These are phyloP conservation scores for Etheostoma spectabile DNA, from an alignment of 2,113 vertebrate species.

Conservation along the genomic window DNA sequence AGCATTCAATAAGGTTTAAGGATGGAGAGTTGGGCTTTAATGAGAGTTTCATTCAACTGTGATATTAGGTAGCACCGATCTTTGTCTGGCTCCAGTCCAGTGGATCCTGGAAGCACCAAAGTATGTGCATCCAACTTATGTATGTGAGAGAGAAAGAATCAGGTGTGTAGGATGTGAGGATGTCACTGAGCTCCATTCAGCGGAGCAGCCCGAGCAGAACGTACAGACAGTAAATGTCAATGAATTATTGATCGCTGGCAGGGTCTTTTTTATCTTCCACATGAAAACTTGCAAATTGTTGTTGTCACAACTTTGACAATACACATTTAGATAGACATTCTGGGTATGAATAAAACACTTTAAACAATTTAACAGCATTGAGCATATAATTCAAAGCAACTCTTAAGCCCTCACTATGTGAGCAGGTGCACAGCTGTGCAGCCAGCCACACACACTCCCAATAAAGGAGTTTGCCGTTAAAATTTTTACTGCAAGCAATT, in stretches of 20 bases:
- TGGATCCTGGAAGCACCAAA: neutral
- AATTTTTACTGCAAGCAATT: neutral
- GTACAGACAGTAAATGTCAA: slow-evolving; percentile 36
- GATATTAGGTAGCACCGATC: slow-evolving; percentile 16
- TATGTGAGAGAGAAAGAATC: neutral
- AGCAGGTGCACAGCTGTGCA: neutral
- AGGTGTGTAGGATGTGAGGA: neutral
- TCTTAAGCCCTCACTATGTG: neutral
- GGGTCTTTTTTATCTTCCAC: slow-evolving; percentile 3
- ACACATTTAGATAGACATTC: neutral
- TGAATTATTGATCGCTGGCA: slow-evolving; percentile 69
- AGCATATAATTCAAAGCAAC: neutral
- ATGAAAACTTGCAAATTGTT: neutral
- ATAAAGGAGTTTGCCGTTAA: neutral
- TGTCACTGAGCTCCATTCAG: slow-evolving; percentile 56
- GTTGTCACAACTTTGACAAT: neutral
- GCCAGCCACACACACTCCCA: neutral
- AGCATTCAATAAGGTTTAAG: slow-evolving; percentile 28
- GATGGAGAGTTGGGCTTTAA: neutral
- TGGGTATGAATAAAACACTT: neutral
- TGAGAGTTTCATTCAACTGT: slow-evolving; percentile 12
- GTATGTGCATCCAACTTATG: slow-evolving; percentile 15
- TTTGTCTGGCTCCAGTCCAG: slow-evolving; percentile 20
- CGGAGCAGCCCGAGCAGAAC: slow-evolving; percentile 49
- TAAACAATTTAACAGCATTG: neutral